Conservation (phyloP, 2,888 invertebrate species). For the Halictus ligatus region DNA sequence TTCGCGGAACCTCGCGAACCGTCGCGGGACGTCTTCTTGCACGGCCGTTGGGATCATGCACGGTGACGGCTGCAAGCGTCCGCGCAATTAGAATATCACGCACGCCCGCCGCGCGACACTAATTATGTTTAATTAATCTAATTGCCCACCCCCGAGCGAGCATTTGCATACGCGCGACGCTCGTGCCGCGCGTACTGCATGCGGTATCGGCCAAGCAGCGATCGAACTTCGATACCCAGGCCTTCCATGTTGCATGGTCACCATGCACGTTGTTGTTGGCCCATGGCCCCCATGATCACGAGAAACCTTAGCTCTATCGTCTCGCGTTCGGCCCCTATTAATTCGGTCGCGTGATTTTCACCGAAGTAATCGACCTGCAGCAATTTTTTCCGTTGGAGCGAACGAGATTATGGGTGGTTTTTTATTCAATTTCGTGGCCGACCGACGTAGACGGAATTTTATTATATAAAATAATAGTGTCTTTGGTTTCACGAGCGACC, state of each 20-base stretch:
- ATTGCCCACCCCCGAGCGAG: conserved; percentile 56
- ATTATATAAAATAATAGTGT: background rate
- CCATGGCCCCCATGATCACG: conserved; percentile 18
- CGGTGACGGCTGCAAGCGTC: conserved; percentile 34
- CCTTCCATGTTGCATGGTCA: conserved; percentile 6
- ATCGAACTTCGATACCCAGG: conserved; percentile 45
- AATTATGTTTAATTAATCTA: conserved; percentile 71
- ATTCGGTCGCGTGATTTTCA: conserved; percentile 50
- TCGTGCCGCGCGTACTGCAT: conserved; percentile 48
- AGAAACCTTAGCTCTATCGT: conserved; percentile 10
- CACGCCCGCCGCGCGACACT: conserved; percentile 58
- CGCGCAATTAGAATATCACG: conserved; percentile 59
- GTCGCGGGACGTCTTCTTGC: background rate
- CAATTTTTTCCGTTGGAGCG: background rate
- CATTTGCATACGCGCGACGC: conserved; percentile 67
- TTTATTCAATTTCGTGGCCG: background rate
- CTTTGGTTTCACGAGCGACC: background rate
- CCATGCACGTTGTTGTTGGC: background rate
- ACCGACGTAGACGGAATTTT: background rate
- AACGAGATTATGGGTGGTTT: background rate
- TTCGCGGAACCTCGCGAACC: conserved; percentile 5
- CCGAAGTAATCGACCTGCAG: conserved; percentile 21
- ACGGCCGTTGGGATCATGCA: conserved; percentile 17
- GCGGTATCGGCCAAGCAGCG: conserved; percentile 52
- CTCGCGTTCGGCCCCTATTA: conserved; percentile 44